A percentile compares a stretch with the other conserved stretches of the same genome.
Conservation (phyloP, 2,797 vertebrate genomes). For the Channa striata region DNA sequence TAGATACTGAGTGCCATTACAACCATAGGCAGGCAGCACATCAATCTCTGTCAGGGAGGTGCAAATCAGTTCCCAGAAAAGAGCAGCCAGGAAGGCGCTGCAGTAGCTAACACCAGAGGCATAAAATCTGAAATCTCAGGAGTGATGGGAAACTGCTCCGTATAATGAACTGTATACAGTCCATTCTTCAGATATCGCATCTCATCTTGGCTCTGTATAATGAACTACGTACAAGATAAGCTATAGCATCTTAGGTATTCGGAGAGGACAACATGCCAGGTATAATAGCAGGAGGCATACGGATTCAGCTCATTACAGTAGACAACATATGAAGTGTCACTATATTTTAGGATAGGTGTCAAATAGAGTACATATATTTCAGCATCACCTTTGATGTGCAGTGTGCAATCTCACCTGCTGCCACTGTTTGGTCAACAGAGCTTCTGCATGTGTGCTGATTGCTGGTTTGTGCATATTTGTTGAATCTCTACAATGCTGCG, state of each 20-base stretch:
- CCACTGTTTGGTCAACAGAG: constrained; percentile 13
- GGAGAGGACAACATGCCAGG: constrained; percentile 19
- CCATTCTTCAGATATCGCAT: constrained; percentile 9
- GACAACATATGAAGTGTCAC: constrained; percentile 9
- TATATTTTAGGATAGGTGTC: neutral
- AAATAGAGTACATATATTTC: constrained; percentile 1
- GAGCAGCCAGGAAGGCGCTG: constrained; percentile 40
- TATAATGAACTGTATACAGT: constrained; percentile 43
- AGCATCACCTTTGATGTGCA: constrained; percentile 12
- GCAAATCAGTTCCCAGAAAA: constrained; percentile 64
- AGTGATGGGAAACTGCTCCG: constrained; percentile 37
- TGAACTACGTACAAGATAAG: constrained; percentile 28
- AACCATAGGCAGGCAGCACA: constrained; percentile 60
- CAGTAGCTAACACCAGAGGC: constrained; percentile 39
- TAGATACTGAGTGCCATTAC: constrained; percentile 71
- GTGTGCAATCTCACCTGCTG: neutral
- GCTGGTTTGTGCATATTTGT: constrained; percentile 30
- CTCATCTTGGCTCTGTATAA: constrained; percentile 35
- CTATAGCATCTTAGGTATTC: constrained; percentile 7
- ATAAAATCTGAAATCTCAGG: constrained; percentile 54
- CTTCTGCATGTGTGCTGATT: constrained; percentile 12
- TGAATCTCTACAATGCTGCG: constrained; percentile 15
- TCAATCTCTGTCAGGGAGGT: constrained; percentile 76
- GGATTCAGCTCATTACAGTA: constrained; percentile 9
- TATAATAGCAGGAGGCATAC: constrained; percentile 11